Conservation (phyloP, 1,140 invertebrate genomes). For the Apis florea region DNA sequence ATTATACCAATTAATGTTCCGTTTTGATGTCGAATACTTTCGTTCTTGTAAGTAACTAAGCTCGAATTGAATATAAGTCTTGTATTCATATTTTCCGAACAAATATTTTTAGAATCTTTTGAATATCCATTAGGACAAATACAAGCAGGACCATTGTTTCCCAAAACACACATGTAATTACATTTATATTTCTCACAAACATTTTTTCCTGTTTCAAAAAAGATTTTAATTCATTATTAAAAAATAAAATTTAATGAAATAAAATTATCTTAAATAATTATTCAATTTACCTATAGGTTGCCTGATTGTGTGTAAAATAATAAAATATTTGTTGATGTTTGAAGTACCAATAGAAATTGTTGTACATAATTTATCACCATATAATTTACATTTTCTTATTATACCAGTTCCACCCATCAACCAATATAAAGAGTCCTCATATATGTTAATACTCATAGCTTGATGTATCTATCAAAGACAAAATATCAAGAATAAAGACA, state of each 20-base stretch:
- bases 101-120: constrained; percentile 18
- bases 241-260: not conserved
- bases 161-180: constrained; percentile 81
- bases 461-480: constrained; percentile 76
- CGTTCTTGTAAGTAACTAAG: not conserved
- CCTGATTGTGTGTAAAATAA: constrained; percentile 80
- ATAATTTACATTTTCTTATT: constrained; percentile 81
- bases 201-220: constrained; percentile 70
- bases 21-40: not conserved
- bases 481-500: not conserved
- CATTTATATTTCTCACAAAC: constrained; percentile 79
- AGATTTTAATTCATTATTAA: not conserved
- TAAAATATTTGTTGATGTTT: constrained; percentile 78
- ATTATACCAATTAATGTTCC: constrained; percentile 51
- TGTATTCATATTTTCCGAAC: constrained; percentile 14
- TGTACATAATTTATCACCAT: constrained; percentile 75
- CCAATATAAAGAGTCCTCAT: constrained; percentile 84
- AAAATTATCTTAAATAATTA: not conserved
- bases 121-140: constrained; percentile 81
- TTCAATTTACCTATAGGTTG: constrained; percentile 75
- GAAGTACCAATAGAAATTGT: constrained; percentile 58
- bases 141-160: constrained; percentile 77
- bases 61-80: constrained; percentile 26
- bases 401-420: constrained; percentile 77
- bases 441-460: constrained; percentile 80